A percentile compares a stretch with the other conserved stretches of the same genome.
Conservation (phyloP, 1,140 invertebrate species). For the Leptinotarsa texana region DNA sequence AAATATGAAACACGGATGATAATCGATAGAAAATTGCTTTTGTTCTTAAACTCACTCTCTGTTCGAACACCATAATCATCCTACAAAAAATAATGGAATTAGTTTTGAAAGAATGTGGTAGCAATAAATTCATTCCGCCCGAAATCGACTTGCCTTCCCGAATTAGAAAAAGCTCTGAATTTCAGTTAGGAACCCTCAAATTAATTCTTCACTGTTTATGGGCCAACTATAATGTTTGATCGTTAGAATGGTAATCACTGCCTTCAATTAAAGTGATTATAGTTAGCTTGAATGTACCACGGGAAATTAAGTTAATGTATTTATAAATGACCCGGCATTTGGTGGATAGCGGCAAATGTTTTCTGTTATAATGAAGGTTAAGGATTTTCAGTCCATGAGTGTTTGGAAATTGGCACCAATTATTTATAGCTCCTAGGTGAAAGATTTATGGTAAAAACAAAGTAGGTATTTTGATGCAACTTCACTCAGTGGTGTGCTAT, state of each 20-base stretch:
- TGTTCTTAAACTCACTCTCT: background rate
- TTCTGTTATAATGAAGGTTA: conserved; percentile 20
- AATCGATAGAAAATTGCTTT: background rate
- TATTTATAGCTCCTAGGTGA: conserved; percentile 15
- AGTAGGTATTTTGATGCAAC: too few species aligned
- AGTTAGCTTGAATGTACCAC: background rate
- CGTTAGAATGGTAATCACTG: conserved; percentile 5
- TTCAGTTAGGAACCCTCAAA: background rate
- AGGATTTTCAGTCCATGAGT: conserved; percentile 12
- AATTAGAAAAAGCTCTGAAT: conserved; percentile 7
- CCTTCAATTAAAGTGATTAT: conserved; percentile 15
- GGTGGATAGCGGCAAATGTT: conserved; percentile 29
- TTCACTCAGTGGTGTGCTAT: too few species aligned
- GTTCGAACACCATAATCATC: background rate
- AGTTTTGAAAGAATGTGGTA: background rate
- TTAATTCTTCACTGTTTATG: conserved; percentile 1
- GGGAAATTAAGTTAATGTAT: conserved; percentile 23
- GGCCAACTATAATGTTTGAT: conserved; percentile 11
- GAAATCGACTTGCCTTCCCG: background rate
- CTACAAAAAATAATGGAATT: background rate
- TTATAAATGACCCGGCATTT: conserved; percentile 29
- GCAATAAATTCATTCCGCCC: background rate
- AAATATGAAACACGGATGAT: conserved; percentile 2
- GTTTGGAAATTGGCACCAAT: conserved; percentile 31
- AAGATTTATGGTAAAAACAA: background rate